These are phyloP conservation scores for Thereva nobilitata DNA, from an alignment of 2,888 invertebrate genomes.

Conservation along the genomic window DNA sequence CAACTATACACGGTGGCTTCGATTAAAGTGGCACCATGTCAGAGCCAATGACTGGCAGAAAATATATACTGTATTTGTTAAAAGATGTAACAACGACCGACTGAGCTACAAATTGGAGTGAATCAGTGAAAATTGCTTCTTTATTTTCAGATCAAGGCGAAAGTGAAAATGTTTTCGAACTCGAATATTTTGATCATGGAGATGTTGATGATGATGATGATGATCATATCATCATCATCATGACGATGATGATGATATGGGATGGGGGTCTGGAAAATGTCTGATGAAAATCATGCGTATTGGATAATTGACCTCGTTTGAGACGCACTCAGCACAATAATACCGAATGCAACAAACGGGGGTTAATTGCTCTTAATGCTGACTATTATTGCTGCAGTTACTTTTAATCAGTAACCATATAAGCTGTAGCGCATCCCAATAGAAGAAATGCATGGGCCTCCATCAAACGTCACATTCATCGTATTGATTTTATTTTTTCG, in stretches of 20 bases:
- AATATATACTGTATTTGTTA: not conserved
- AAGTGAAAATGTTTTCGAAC: constrained; percentile 29
- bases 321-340: constrained; percentile 12
- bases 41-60: constrained; percentile 28
- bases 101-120: constrained; percentile 30
- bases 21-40: constrained; percentile 19
- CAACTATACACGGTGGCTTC: not conserved
- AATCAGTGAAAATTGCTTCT: constrained; percentile 34
- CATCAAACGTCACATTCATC: too few species aligned
- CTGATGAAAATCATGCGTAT: constrained; percentile 30
- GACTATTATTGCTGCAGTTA: too few species aligned
- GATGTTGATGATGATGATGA: too few species aligned
- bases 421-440: too few species aligned
- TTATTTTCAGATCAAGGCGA: constrained; percentile 35
- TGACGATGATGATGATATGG: too few species aligned
- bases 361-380: constrained; percentile 23
- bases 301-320: constrained; percentile 30
- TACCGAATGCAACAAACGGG: constrained; percentile 6
- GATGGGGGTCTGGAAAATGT: constrained; percentile 25
- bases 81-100: constrained; percentile 31
- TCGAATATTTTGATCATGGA: not conserved
- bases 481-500: too few species aligned
- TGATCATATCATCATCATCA: too few species aligned
- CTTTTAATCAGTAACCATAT: too few species aligned
- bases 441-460: too few species aligned